Conservation (phyloP, 2,888 invertebrate genomes). For the Cosmia trapezina region DNA sequence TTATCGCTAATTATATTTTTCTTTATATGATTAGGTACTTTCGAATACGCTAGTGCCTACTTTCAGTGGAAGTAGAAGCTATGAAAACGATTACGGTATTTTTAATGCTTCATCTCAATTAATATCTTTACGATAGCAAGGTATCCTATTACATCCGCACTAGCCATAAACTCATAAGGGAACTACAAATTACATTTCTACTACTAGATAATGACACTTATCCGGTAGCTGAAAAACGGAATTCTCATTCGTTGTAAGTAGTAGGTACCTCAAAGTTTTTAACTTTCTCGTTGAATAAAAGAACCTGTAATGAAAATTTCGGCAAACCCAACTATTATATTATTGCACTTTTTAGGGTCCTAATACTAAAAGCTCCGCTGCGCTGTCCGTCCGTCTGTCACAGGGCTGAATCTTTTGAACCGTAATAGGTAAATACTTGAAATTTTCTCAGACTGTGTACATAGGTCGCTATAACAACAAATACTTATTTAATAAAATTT, state of each 20-base stretch:
- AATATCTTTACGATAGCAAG: not conserved
- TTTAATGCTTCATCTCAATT: not conserved
- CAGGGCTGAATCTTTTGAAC: no score
- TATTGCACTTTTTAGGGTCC: constrained; percentile 9
- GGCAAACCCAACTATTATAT: constrained; percentile 19
- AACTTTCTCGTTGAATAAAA: constrained; percentile 10
- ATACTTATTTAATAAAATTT: no score
- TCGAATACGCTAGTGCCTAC: constrained; percentile 9
- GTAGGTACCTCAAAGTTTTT: constrained; percentile 13
- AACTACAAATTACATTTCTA: not conserved
- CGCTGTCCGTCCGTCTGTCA: no score
- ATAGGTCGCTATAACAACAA: no score
- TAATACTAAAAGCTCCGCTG: no score
- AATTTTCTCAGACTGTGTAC: no score
- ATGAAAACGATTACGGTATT: not conserved
- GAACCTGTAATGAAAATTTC: constrained; percentile 5
- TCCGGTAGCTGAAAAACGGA: not conserved
- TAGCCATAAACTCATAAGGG: not conserved
- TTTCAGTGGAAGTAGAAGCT: constrained; percentile 1
- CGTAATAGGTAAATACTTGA: no score
- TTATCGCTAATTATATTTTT: constrained; percentile 8
- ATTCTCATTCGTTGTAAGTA: not conserved
- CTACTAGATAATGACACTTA: not conserved
- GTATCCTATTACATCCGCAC: not conserved
- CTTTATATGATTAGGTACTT: constrained; percentile 20